These are phyloP conservation scores for Bubo blakistoni DNA, from an alignment of 2,113 vertebrate genomes.

Conservation along the genomic window DNA sequence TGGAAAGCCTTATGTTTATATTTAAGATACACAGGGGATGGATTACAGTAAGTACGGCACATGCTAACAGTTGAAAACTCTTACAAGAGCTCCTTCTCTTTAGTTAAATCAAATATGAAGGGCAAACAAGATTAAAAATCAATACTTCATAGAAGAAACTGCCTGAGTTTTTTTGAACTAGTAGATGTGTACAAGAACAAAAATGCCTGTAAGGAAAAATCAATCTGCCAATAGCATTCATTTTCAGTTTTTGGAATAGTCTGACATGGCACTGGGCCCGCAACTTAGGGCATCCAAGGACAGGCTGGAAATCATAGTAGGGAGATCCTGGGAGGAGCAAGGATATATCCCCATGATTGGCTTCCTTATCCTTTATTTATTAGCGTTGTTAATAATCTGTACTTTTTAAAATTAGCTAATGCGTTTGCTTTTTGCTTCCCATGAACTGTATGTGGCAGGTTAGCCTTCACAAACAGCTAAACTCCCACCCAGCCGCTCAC, in stretches of 20 bases:
- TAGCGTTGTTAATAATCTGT: background rate
- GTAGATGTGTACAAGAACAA: background rate
- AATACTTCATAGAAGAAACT: background rate
- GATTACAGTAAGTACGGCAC: background rate
- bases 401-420: background rate
- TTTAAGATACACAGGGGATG: background rate
- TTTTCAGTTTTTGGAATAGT: background rate
- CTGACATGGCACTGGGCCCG: background rate
- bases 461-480: background rate
- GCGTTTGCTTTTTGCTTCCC: background rate
- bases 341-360: no score
- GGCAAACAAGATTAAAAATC: constrained; percentile 23
- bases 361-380: background rate
- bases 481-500: background rate
- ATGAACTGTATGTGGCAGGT: rapidly evolving
- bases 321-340: background rate
- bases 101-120: background rate
- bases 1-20: background rate
- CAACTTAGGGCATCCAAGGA: rapidly evolving
- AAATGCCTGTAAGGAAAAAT: background rate
- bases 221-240: background rate
- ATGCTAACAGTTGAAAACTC: background rate
- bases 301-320: background rate
- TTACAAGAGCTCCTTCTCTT: background rate
- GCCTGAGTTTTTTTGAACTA: background rate